Percentiles rank a stretch among this genome's conserved stretches.
Conservation (phyloP, 37 sponge, comb jelly and placozoan species). For the Hexactinellida sp. region DNA sequence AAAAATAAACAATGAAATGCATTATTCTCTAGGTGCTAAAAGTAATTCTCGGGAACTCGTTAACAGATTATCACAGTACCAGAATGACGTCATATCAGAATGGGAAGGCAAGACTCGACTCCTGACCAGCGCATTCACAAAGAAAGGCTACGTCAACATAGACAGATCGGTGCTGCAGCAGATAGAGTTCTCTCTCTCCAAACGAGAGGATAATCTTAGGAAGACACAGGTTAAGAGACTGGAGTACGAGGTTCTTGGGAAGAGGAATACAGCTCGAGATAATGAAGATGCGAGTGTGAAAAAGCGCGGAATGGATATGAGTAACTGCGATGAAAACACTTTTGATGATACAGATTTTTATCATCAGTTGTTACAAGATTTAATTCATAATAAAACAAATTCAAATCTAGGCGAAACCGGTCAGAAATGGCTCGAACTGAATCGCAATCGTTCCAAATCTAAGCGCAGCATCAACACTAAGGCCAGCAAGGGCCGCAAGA, state of each 20-base stretch:
- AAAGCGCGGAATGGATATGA: slow-evolving; percentile 44
- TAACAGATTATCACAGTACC: slow-evolving; percentile 16
- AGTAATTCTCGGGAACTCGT: background rate
- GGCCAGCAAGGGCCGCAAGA: slow-evolving; percentile 88
- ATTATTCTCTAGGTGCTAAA: background rate
- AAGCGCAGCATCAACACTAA: slow-evolving; percentile 76
- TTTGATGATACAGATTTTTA: slow-evolving; percentile 94
- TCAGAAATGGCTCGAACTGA: slow-evolving; percentile 58
- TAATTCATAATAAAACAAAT: slow-evolving; percentile 5
- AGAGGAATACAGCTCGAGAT: background rate
- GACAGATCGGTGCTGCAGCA: background rate
- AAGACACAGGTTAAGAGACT: background rate
- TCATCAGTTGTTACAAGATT: slow-evolving; percentile 44
- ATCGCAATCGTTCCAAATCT: slow-evolving; percentile 50
- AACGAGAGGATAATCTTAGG: background rate
- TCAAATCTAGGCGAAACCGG: background rate
- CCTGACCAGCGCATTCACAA: background rate
- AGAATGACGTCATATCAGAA: background rate
- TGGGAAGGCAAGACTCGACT: background rate
- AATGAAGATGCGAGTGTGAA: background rate
- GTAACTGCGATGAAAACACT: slow-evolving; percentile 55
- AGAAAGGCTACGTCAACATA: slow-evolving; percentile 16
- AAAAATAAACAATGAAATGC: background rate
- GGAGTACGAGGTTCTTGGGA: slow-evolving; percentile 14
- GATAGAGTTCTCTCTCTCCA: background rate